These are phyloP conservation scores for Acanthiza pusilla DNA, from an alignment of 2,797 vertebrate species.

Conservation along the genomic window DNA sequence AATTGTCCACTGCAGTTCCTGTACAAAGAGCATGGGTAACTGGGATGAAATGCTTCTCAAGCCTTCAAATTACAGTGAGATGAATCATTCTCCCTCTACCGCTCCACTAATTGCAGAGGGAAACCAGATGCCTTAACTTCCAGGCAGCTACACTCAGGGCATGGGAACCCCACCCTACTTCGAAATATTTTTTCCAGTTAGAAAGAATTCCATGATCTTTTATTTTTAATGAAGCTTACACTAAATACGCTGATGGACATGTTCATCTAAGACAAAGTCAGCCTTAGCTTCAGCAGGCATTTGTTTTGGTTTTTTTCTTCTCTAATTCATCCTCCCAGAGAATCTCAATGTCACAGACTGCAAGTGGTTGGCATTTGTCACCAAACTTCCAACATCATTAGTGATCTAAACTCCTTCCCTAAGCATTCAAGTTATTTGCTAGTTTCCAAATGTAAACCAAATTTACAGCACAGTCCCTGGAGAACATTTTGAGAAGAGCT, in stretches of 20 bases:
- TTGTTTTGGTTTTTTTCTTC: neutral
- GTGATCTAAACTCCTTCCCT: neutral
- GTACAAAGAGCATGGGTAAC: neutral
- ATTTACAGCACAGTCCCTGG: neutral
- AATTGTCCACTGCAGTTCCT: neutral
- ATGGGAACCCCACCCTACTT: neutral
- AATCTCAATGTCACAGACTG: neutral
- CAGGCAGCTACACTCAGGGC: neutral
- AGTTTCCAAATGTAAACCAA: neutral
- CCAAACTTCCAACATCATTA: neutral
- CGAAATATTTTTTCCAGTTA: neutral
- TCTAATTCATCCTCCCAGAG: neutral
- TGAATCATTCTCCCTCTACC: conserved; percentile 22
- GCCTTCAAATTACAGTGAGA: neutral
- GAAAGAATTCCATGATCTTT: neutral
- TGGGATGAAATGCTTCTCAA: neutral
- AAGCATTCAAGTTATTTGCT: neutral
- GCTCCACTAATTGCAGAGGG: neutral
- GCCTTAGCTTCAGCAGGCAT: neutral
- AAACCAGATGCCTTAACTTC: conserved; percentile 31
- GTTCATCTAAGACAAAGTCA: neutral
- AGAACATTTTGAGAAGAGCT: neutral
- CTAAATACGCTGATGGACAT: neutral
- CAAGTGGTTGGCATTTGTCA: neutral
- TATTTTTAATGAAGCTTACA: neutral